phyloP scores from a whole-genome alignment of 2,888 invertebrate species.

The Orthonevra nobilis region DNA sequence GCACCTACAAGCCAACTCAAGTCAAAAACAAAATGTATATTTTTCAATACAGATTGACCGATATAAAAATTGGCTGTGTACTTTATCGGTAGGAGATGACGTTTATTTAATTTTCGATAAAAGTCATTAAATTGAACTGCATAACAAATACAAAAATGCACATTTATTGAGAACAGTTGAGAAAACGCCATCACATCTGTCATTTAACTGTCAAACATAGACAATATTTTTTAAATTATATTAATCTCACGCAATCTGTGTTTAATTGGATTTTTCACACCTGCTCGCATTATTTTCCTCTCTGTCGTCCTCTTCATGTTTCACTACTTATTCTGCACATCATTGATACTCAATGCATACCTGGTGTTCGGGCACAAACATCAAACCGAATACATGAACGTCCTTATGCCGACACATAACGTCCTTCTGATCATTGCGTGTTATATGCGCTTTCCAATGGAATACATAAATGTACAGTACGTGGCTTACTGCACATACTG shows the following conservation, averaged over 20 bases:
- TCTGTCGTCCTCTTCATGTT: constrained; percentile 11
- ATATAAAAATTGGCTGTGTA: too few relatives aligned
- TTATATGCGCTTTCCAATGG: constrained; percentile 39
- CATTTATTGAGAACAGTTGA: background rate
- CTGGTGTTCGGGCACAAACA: constrained; percentile 27
- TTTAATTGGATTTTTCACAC: constrained; percentile 67
- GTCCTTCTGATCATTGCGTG: constrained; percentile 42
- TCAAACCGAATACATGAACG: constrained; percentile 25
- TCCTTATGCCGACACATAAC: constrained; percentile 19
- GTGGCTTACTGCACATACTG: constrained; percentile 46
- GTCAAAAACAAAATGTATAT: too few relatives aligned
- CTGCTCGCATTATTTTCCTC: constrained; percentile 53
- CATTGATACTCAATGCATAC: constrained; percentile 48
- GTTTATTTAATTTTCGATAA: too few relatives aligned
- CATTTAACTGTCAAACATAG: constrained; percentile 47
- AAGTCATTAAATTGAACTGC: too few relatives aligned
- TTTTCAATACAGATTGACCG: too few relatives aligned
- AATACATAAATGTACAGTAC: constrained; percentile 35
- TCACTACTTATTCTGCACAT: constrained; percentile 18
- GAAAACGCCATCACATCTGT: constrained; percentile 24
- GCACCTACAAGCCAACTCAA: too few relatives aligned
- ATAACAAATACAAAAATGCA: too few relatives aligned
- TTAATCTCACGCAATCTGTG: constrained; percentile 62
- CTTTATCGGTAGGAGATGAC: too few relatives aligned
- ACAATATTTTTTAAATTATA: constrained; percentile 63